Evolutionary conservation across 2,797 vertebrate species (phyloP).

Genomic region (Melanotaenia trifasciata): DNA sequence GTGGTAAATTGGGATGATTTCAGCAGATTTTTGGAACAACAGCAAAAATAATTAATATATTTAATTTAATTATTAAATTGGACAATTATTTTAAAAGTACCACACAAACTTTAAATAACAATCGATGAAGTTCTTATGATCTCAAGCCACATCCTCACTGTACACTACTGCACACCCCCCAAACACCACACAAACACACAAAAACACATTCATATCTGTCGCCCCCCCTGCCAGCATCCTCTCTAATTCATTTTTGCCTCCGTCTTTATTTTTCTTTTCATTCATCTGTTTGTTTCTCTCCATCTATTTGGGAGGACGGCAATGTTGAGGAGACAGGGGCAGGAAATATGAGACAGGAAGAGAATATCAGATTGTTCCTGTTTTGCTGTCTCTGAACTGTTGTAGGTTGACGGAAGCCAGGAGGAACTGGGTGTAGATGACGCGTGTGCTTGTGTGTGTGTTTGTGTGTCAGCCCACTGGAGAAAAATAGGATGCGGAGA

Average conservation of each 20-base stretch:
- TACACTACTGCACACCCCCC: background rate
- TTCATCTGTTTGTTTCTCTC: slow-evolving; percentile 31
- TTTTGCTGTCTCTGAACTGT: slow-evolving; percentile 87
- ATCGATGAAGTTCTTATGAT: slow-evolving; percentile 24
- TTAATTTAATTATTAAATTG: background rate
- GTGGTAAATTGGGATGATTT: background rate
- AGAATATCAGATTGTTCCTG: slow-evolving; percentile 92
- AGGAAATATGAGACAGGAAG: slow-evolving; percentile 83
- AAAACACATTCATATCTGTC: background rate
- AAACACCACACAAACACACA: background rate
- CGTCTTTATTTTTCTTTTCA: slow-evolving; percentile 25
- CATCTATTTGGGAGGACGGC: background rate
- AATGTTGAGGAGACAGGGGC: slow-evolving; percentile 18
- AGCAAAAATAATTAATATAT: background rate
- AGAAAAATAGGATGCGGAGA: slow-evolving; percentile 76
- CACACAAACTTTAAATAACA: too few species aligned
- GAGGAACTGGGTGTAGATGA: slow-evolving; percentile 60
- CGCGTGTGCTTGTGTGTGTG: slow-evolving; percentile 47
- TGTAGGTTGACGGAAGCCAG: slow-evolving; percentile 74
- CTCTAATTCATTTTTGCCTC: background rate
- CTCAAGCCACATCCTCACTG: slow-evolving; percentile 24
- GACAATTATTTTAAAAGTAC: background rate
- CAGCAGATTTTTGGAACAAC: background rate
- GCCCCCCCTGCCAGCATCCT: background rate
- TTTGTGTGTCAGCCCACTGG: slow-evolving; percentile 40